Evolutionary conservation across 2,113 vertebrate genomes (phyloP), one percentile per base, ranked within the genome.

Genomic region (Phyllopteryx taeniolatus): DNA sequence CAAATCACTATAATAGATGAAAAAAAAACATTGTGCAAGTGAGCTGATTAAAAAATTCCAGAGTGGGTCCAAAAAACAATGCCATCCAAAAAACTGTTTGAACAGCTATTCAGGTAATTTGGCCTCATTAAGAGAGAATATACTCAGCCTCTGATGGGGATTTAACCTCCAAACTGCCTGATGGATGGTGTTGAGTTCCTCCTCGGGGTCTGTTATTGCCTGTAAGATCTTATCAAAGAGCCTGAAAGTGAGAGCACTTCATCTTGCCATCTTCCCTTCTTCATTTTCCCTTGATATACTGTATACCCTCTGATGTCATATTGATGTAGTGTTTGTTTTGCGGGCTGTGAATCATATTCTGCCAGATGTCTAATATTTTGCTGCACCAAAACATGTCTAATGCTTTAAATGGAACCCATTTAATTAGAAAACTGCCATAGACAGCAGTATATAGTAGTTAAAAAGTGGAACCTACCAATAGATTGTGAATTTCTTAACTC

Each of bases 291-390:
- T 43, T 76, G 79, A 87, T 82, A 74, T 27, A 27, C 27, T 27
- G 27, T 73, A 73, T 82, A 49, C 46, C 35, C 20, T 13, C 20
- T 85, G 78, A 85, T 70, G 39, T 83, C 74, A 85, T 74, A 56
- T 65, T 73, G 42, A 79, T 67, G n/a, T 35, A 12, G n/a, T 43
- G 53, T 68, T 76, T 56, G 68, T 53, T 78, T 43, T 60, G 1
- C 64, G 42, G 59, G 51, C 43, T 60, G 61, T 76, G 71, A 76
- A 73, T 70, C 11, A 71, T 47, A 33, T 8, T n/a, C n/a, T 57
- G 14, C 57, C 57, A 33, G 31, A 64, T 63, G 39, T n/a, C 27
- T 14, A 19, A 22, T 35, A 33, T 15, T 69, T 43, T 13, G n/a
- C 53, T 27, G 27, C 13, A 42, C 2, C 35, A 3, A 62, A 44